Percentiles rank a stretch among this genome's conserved stretches.
phyloP scores from a whole-genome alignment of 2,888 invertebrate genomes.

The Noctua fimbriata region DNA sequence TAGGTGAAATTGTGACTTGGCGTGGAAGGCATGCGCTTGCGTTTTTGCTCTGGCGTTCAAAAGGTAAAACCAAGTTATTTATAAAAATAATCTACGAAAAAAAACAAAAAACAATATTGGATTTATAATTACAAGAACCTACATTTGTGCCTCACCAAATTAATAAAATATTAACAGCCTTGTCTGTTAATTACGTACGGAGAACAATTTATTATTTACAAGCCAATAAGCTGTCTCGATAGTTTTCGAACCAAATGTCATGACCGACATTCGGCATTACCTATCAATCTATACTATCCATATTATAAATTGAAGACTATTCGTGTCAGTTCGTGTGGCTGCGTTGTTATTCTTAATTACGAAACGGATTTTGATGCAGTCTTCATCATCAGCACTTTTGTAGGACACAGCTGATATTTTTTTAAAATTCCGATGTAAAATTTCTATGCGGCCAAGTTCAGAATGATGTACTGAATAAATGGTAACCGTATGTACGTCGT shows the following conservation, averaged over 20 bases:
- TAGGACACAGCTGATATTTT: too few relatives aligned
- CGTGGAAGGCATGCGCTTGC: too few relatives aligned
- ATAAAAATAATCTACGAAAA: background rate
- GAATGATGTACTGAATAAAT: too few relatives aligned
- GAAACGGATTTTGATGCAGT: background rate
- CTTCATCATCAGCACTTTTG: background rate
- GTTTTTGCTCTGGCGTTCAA: too few relatives aligned
- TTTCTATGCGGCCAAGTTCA: too few relatives aligned
- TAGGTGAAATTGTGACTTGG: too few relatives aligned
- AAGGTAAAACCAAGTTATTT: background rate
- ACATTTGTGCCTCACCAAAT: slow-evolving; percentile 7
- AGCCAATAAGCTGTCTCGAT: slow-evolving; percentile 44
- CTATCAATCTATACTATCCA: background rate
- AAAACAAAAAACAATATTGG: slow-evolving; percentile 1
- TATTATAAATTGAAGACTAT: background rate
- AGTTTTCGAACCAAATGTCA: slow-evolving; percentile 51
- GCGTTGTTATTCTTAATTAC: slow-evolving; percentile 1
- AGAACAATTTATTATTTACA: slow-evolving; percentile 57
- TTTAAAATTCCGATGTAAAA: too few relatives aligned
- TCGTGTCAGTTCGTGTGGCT: background rate
- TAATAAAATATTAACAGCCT: slow-evolving; percentile 37
- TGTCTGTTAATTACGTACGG: slow-evolving; percentile 32
- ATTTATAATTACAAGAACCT: slow-evolving; percentile 16
- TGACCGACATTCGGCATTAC: slow-evolving; percentile 33
- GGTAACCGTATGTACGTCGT: too few relatives aligned